phyloP scores from a whole-genome alignment of 2,888 invertebrate genomes.

The Andrena dorsata region DNA sequence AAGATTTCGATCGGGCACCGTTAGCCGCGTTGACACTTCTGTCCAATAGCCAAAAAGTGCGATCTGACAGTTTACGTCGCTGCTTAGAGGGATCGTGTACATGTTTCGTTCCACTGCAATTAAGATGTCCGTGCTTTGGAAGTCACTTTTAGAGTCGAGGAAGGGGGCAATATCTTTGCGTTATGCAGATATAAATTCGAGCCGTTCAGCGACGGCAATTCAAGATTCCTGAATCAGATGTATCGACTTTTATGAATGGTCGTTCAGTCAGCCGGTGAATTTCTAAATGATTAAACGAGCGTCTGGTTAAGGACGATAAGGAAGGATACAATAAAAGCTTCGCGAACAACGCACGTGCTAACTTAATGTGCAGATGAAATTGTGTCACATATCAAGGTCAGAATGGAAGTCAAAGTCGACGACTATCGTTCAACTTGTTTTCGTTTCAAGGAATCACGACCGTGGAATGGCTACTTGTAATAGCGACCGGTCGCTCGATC shows the following conservation, averaged over 20 bases:
- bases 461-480: background rate
- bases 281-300: no score
- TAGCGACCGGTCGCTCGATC: background rate
- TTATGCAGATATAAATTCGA: no score
- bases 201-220: no score
- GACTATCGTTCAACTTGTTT: background rate
- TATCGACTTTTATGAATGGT: background rate
- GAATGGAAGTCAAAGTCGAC: slow-evolving; percentile 2
- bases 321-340: background rate
- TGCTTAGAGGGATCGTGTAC: background rate
- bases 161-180: no score
- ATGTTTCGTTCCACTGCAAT: background rate
- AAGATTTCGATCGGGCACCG: slow-evolving; percentile 10
- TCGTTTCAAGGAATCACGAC: background rate
- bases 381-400: background rate
- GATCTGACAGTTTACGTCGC: background rate
- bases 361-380: background rate
- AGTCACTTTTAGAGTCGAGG: background rate
- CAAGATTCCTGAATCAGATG: no score
- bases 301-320: no score
- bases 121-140: background rate
- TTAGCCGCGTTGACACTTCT: slow-evolving; percentile 12
- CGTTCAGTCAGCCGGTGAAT: background rate
- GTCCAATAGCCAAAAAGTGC: background rate
- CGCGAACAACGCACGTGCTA: background rate